Evolutionary conservation across 2,888 invertebrate genomes (phyloP).

Genomic region (Metopia argyrocephala): DNA sequence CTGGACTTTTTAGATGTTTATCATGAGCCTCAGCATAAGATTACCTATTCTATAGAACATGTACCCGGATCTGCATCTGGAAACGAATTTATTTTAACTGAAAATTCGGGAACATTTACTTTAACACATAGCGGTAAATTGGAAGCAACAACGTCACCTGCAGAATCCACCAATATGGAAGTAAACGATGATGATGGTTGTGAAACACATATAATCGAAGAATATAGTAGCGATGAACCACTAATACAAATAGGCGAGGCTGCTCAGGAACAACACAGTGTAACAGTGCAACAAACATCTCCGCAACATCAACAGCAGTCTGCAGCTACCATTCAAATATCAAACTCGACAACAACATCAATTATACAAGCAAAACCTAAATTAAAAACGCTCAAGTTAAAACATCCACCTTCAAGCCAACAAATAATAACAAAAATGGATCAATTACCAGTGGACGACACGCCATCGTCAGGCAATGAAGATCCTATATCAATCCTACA

Average conservation of each 20-base stretch:
- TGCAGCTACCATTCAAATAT: conserved; percentile 20
- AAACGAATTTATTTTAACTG: conserved; percentile 76
- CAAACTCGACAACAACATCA: conserved; percentile 32
- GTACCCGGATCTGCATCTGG: conserved; percentile 72
- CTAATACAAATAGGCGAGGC: conserved; percentile 68
- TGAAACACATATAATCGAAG: conserved; percentile 72
- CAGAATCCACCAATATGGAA: conserved; percentile 66
- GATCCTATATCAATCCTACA: conserved; percentile 67
- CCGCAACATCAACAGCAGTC: conserved; percentile 18
- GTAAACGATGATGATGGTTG: conserved; percentile 69
- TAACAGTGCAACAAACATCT: conserved; percentile 27
- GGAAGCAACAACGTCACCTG: conserved; percentile 60
- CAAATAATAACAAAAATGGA: conserved; percentile 48
- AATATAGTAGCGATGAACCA: conserved; percentile 69
- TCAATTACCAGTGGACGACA: conserved; percentile 56
- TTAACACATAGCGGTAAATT: conserved; percentile 73
- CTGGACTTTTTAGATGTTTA: conserved; percentile 77
- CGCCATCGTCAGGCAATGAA: conserved; percentile 59
- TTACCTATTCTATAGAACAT: conserved; percentile 77
- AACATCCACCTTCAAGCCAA: conserved; percentile 26
- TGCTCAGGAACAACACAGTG: conserved; percentile 28
- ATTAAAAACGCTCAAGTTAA: conserved; percentile 64
- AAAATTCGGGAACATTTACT: conserved; percentile 75
- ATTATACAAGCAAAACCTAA: conserved; percentile 68
- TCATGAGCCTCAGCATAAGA: conserved; percentile 74